Evolutionary conservation across 2,888 invertebrate genomes (phyloP), one percentile per base, ranked within the genome.

Genomic region (Kuschelorhynchus macadamiae): DNA sequence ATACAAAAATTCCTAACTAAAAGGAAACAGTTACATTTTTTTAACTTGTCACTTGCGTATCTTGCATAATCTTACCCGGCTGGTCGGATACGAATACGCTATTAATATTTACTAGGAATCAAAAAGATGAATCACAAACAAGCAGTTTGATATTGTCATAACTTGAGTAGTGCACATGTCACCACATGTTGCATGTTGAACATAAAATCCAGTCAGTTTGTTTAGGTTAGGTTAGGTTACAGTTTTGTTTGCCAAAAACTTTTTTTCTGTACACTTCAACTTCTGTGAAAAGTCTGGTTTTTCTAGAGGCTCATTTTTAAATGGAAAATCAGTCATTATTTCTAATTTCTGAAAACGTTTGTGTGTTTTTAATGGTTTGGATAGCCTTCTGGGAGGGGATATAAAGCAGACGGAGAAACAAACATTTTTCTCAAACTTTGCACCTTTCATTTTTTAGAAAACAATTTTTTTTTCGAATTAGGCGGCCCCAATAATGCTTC

Each of bases 91-190:
- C 14, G 41, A 14, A 14, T 17, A 44, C 44, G 44, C 44, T 5
- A 9, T 44, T 7, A 44, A 12, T 18, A 2, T 44, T 44, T 41
- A 41, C 41, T 41, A 11, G 44, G 20, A 17, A 17, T 41, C 41
- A 41, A 14, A 11, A 4, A 44, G 3, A 17, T 4, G 20, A 1
- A 44, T 44, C 44, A 18, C 44, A 44, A 1, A 18, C 7, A 25
- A 25, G 9, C 9, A 11, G 9, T 18, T 18, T 20, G 1, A 1
- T 5, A 44, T 17, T 18, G 8, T 49, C 49, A 49, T 49, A 21
- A 20, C 49, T 49, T n/a, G 49, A 49, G 16, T 30, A 49, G 12
- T 49, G 49, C 16, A 14, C 8, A 32, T 49, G 49, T 30, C 49
- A 49, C 25, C 49, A 49, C 12, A 30, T 14, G 32, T 49, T 30